Percentiles rank a stretch among this genome's conserved stretches.
phyloP scores from a whole-genome alignment of 2,797 vertebrate species.

The Emydoidea blandingii region DNA sequence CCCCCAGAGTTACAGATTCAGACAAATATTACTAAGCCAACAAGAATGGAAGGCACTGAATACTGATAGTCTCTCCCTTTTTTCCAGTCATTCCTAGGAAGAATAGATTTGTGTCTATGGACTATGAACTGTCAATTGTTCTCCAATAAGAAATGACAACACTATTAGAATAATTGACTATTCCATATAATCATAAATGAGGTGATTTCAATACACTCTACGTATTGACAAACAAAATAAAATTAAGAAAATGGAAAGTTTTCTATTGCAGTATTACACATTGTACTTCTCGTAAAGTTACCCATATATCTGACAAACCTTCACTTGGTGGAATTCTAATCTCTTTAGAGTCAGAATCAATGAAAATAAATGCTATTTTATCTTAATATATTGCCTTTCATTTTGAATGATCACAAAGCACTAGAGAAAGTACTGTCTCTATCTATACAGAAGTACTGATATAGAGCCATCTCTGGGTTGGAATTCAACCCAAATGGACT shows the following conservation, averaged over 20 bases:
- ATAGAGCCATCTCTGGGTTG: not conserved
- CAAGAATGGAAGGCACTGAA: constrained; percentile 37
- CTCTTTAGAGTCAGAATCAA: not conserved
- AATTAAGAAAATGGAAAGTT: not conserved
- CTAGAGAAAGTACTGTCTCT: not conserved
- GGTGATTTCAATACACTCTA: not conserved
- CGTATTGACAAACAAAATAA: constrained; percentile 14
- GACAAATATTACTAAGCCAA: constrained; percentile 69
- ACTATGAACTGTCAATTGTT: not conserved
- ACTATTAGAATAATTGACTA: not conserved
- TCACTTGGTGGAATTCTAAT: not conserved
- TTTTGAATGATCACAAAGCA: not conserved
- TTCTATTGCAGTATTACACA: not conserved
- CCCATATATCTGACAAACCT: not conserved
- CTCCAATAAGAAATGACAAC: not conserved
- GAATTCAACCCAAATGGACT: not conserved
- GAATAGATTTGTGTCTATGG: not conserved
- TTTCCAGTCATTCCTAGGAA: not conserved
- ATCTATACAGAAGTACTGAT: not conserved
- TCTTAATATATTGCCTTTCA: not conserved
- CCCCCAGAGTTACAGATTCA: constrained; percentile 66
- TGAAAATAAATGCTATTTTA: not conserved
- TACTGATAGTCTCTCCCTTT: constrained; percentile 13
- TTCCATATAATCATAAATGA: not conserved
- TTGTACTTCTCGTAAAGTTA: not conserved